phyloP scores from a whole-genome alignment of 2,888 invertebrate genomes.

The Nomada ferruginata region DNA sequence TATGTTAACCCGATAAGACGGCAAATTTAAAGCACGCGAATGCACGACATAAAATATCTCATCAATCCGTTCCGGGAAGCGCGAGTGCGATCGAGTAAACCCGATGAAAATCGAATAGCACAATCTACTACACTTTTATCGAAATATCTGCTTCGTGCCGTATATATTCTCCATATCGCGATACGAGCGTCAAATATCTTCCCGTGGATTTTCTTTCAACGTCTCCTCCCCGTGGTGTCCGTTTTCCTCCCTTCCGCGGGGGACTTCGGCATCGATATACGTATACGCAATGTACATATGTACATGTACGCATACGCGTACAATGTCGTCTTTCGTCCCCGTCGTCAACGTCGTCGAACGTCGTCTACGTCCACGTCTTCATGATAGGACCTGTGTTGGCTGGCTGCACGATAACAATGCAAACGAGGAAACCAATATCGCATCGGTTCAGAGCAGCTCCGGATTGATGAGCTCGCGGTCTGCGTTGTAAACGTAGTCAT shows the following conservation, averaged over 20 bases:
- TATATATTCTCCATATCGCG: conserved; percentile 15
- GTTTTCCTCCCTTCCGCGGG: neutral
- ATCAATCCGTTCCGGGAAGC: conserved; percentile 14
- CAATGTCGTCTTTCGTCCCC: conserved; percentile 4
- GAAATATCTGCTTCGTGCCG: conserved; percentile 48
- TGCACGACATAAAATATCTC: conserved; percentile 19
- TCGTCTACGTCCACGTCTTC: conserved; percentile 7
- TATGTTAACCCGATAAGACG: neutral
- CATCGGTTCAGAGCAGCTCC: conserved; percentile 59
- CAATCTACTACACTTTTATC: conserved; percentile 46
- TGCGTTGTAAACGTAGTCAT: conserved; percentile 76
- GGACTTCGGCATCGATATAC: conserved; percentile 5
- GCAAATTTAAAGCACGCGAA: conserved; percentile 7
- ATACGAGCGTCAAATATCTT: conserved; percentile 43
- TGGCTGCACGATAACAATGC: conserved; percentile 69
- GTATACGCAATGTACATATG: neutral
- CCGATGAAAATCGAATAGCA: conserved; percentile 22
- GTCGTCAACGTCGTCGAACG: neutral
- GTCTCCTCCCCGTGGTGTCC: conserved; percentile 18
- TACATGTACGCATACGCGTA: too few relatives aligned
- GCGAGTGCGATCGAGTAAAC: conserved; percentile 16
- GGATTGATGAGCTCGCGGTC: conserved; percentile 76
- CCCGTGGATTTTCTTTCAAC: conserved; percentile 51
- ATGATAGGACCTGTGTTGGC: conserved; percentile 22
- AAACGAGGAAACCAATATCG: conserved; percentile 74